Evolutionary conservation across 2,113 vertebrate genomes (phyloP).

Genomic region (Grantiella picta): DNA sequence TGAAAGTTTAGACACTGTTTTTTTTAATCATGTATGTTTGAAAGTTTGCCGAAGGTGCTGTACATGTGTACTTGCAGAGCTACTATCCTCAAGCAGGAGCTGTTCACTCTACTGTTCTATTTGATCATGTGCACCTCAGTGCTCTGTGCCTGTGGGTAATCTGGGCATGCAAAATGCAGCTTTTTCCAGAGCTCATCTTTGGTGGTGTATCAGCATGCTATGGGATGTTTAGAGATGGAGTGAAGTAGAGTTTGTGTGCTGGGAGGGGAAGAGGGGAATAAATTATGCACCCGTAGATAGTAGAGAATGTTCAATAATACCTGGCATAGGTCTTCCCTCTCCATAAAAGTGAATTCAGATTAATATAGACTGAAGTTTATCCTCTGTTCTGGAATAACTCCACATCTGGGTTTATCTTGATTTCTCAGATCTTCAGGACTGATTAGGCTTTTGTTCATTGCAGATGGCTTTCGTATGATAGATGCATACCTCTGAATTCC

Average conservation of each 20-base stretch:
- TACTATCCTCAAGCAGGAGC: not conserved
- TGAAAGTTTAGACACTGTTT: not conserved
- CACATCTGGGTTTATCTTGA: not conserved
- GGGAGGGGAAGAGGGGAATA: not conserved
- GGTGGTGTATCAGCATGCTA: not conserved
- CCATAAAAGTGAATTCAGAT: not conserved
- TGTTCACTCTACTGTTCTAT: not conserved
- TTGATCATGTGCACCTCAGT: not conserved
- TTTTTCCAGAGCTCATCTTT: not conserved
- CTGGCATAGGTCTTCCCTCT: not conserved
- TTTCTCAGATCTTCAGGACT: not conserved
- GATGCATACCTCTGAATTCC: not conserved
- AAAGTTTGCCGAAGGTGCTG: not conserved
- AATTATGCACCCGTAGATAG: not conserved
- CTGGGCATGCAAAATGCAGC: not conserved
- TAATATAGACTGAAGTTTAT: not conserved
- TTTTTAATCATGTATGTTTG: not conserved
- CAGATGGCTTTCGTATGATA: not conserved
- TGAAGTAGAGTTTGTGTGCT: not conserved
- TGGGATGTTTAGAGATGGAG: not conserved
- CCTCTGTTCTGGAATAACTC: not conserved
- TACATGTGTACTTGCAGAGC: not conserved
- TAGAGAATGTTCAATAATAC: rapidly evolving
- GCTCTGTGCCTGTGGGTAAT: not conserved
- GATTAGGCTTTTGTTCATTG: not conserved